These are phyloP conservation scores for Neotoma lepida DNA, from an alignment of 2,113 vertebrate species.

Conservation along the genomic window DNA sequence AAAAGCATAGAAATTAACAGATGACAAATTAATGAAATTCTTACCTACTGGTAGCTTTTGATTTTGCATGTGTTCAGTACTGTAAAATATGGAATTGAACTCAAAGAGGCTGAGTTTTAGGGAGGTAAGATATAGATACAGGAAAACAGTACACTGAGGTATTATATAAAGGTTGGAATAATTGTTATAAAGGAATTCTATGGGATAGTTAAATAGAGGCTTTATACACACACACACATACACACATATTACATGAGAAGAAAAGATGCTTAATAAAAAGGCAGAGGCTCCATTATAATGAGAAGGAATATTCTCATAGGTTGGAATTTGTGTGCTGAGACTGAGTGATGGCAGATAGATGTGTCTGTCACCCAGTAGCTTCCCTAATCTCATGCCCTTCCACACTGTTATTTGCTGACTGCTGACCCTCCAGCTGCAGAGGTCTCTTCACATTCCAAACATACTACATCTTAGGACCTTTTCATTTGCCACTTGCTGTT, in stretches of 20 bases:
- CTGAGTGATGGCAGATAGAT: neutral
- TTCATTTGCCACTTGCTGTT: neutral
- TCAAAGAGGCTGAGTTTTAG: conserved; percentile 9
- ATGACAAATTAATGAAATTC: neutral
- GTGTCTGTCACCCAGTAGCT: neutral
- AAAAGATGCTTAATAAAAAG: neutral
- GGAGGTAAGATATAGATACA: neutral
- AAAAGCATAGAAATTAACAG: neutral
- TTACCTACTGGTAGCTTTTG: neutral
- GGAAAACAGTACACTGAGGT: neutral
- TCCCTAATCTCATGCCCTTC: neutral
- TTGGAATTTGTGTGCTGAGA: neutral
- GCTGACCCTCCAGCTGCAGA: neutral
- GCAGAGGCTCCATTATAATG: neutral
- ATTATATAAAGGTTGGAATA: neutral
- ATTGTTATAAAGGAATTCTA: neutral
- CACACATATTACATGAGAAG: neutral
- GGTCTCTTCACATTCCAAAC: neutral
- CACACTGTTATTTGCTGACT: neutral
- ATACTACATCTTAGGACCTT: neutral
- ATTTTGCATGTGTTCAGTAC: neutral
- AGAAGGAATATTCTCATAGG: neutral
- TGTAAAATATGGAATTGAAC: neutral
- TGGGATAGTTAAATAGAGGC: neutral
- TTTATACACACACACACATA: neutral